Conservation (phyloP, 37 sponge, comb jelly and placozoan genomes). For the Haliclona indistincta region DNA sequence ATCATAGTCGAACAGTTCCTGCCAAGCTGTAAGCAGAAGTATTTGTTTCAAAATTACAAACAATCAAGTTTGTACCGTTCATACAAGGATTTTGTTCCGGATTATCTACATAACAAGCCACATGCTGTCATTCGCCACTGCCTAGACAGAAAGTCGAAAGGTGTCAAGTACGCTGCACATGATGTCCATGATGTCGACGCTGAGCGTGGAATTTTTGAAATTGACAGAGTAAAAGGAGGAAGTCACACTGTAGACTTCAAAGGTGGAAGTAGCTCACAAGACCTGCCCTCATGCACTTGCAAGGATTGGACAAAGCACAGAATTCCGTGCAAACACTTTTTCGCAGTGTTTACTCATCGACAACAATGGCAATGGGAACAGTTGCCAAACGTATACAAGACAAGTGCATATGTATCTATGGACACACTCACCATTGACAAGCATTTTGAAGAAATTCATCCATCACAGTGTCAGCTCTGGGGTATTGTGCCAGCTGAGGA, state of each 20-base stretch:
- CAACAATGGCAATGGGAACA: conserved; percentile 11
- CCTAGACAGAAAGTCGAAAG: conserved; percentile 14
- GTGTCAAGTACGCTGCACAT: background rate
- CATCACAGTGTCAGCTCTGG: too few relatives aligned
- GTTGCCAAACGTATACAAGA: conserved; percentile 3
- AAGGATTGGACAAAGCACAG: conserved; percentile 14
- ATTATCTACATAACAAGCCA: conserved; percentile 10
- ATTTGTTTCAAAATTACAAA: too few relatives aligned
- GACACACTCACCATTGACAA: background rate
- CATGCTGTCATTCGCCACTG: conserved; percentile 15
- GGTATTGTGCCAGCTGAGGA: too few relatives aligned
- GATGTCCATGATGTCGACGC: background rate
- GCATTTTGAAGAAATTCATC: too few relatives aligned
- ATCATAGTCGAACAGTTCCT: conserved; percentile 22
- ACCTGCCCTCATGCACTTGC: conserved; percentile 13
- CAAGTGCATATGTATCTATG: background rate
- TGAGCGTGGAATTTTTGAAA: conserved; percentile 2
- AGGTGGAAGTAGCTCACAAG: background rate
- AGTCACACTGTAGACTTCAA: conserved; percentile 9
- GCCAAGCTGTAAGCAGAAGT: conserved; percentile 13
- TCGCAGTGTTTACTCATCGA: conserved; percentile 13
- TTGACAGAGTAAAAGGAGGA: background rate
- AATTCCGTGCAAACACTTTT: conserved; percentile 34
- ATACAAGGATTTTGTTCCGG: conserved; percentile 17
- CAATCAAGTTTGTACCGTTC: conserved; percentile 14